Percentiles rank a stretch among this genome's conserved stretches.
Evolutionary conservation across 1,140 invertebrate species (phyloP).

Genomic region (Hylyphantes graminicola): DNA sequence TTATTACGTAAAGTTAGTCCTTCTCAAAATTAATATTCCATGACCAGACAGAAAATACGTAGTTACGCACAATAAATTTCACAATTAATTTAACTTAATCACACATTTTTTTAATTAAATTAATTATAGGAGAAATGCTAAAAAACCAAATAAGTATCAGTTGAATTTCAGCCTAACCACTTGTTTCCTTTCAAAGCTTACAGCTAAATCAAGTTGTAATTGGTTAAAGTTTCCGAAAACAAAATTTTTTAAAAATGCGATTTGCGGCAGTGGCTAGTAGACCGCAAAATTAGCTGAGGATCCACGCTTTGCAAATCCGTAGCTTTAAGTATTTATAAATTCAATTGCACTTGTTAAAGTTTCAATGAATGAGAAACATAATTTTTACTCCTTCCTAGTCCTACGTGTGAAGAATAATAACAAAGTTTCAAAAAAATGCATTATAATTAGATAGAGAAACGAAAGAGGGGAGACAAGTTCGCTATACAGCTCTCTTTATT

Average conservation of each 20-base stretch:
- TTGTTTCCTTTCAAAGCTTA: too few species aligned
- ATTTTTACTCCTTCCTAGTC: conserved; percentile 20
- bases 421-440: conserved; percentile 12
- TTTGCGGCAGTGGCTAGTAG: background rate
- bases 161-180: too few species aligned
- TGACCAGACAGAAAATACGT: too few species aligned
- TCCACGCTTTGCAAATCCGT: conserved; percentile 15
- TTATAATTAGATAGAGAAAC: conserved; percentile 43
- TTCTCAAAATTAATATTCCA: too few species aligned
- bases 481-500: background rate
- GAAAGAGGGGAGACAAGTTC: too few species aligned
- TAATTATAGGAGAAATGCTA: too few species aligned
- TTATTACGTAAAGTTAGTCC: too few species aligned
- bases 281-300: conserved; percentile 17
- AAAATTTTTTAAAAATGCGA: conserved; percentile 20
- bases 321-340: conserved; percentile 31
- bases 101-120: too few species aligned
- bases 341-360: conserved; percentile 29
- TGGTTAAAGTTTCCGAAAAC: background rate
- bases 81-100: too few species aligned
- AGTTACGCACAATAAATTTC: too few species aligned
- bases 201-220: too few species aligned
- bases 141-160: too few species aligned
- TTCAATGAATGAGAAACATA: conserved; percentile 35
- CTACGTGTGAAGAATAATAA: conserved; percentile 15